Conservation (phyloP, 2,888 invertebrate species). For the Nipponacmea schrenckii region DNA sequence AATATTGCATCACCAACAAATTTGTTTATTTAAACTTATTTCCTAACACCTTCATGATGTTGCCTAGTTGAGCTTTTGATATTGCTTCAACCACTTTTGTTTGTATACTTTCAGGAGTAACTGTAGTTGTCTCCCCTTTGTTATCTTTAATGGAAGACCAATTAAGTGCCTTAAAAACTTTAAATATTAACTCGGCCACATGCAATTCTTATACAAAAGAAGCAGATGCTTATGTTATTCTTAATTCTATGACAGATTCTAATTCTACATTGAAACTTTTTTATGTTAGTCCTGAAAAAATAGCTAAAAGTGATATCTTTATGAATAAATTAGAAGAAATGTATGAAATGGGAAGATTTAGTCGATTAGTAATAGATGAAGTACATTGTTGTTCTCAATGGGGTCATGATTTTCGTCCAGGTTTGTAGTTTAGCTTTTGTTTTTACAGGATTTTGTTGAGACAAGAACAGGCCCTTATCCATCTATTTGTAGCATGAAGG, state of each 20-base stretch:
- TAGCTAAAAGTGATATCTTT: slow-evolving; percentile 70
- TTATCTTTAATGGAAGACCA: slow-evolving; percentile 93
- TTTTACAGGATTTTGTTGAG: too few relatives aligned
- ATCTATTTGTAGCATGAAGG: too few relatives aligned
- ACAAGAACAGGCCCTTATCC: too few relatives aligned
- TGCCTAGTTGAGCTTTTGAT: too few relatives aligned
- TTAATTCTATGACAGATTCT: slow-evolving; percentile 39
- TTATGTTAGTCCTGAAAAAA: slow-evolving; percentile 88
- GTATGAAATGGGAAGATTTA: slow-evolving; percentile 76
- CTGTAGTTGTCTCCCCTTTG: slow-evolving; percentile 86
- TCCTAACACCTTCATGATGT: too few relatives aligned
- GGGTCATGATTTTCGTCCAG: slow-evolving; percentile 94
- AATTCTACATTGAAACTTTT: slow-evolving; percentile 76
- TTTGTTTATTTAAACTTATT: too few relatives aligned
- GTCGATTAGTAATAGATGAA: slow-evolving; percentile 92
- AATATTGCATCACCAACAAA: too few relatives aligned
- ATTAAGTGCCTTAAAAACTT: slow-evolving; percentile 76
- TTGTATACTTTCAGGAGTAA: slow-evolving; percentile 73
- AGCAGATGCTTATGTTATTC: slow-evolving; percentile 72
- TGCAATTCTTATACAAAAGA: slow-evolving; percentile 77
- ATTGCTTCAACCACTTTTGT: too few relatives aligned
- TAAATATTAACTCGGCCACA: slow-evolving; percentile 74
- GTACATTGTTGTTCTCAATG: slow-evolving; percentile 93
- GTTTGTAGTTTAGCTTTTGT: slow-evolving; percentile 44
- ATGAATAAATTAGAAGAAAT: slow-evolving; percentile 88